Evolutionary conservation across 1,140 invertebrate species (phyloP), one percentile per base, ranked within the genome.

Genomic region (Chlorops oryzae): DNA sequence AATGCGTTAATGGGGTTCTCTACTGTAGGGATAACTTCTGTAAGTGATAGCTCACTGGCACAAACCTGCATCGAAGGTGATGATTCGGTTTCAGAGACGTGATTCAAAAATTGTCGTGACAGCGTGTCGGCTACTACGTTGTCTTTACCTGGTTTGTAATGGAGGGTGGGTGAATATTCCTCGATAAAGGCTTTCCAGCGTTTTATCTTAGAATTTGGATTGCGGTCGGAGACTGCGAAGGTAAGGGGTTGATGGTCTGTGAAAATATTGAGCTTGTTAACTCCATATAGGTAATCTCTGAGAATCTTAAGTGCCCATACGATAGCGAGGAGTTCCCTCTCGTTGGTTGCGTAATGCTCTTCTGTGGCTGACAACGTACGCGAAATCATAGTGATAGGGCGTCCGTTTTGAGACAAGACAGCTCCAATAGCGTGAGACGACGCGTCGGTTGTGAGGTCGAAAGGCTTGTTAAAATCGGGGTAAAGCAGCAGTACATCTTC

Each of bases 141-240:
- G 10, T 55, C 23, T 50, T 57, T 63, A 13, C 72, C 73, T 17
- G 62, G 40, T 59, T 74, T 71, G 54, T 78, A 72, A 22, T 56
- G 44, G n/a, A 78, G 68, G 50, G 74, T 42, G 18, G 44, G 39
- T 25, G 47, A 47, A 28, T 47, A 46, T 48, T 76, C 72, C 57
- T 76, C 73, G 22, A 81, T 50, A 54, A 70, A 62, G 7, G 79
- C 24, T 43, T 71, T 51, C 79, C 78, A 82, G n/a, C 76, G 53
- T 3, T 74, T 62, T 15, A 81, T 54, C 56, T 73, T 56, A 25
- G 70, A 64, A 12, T 62, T 71, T 10, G 73, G 67, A 43, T 79
- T 73, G 57, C 35, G 18, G n/a, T 37, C 34, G n/a, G 45, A 49
- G 18, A 49, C 9, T 9, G 78, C 24, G 38, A 40, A 41, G 9